Percentiles rank a stretch among this genome's conserved stretches.
Conservation (phyloP, 35 echinoderm and acorn worm genomes). For the Holothuria glaberrima region DNA sequence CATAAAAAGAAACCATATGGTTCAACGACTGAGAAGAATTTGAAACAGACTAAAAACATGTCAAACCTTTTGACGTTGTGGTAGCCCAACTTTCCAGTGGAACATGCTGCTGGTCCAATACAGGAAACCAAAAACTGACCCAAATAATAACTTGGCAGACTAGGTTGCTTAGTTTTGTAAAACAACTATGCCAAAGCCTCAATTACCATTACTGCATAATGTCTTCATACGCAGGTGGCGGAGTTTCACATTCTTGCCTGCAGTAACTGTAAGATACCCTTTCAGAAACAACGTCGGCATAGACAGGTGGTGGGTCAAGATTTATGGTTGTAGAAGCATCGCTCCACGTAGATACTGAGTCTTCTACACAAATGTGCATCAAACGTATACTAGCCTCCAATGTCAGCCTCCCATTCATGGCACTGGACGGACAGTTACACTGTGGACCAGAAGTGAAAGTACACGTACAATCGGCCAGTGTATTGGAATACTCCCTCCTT, state of each 20-base stretch:
- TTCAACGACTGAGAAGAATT: too few relatives aligned
- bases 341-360: slow-evolving; percentile 15
- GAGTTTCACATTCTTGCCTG: not conserved
- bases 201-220: not conserved
- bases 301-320: slow-evolving; percentile 9
- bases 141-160: too few relatives aligned
- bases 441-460: not conserved
- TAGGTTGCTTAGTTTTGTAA: too few relatives aligned
- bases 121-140: too few relatives aligned
- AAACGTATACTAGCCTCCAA: slow-evolving; percentile 31
- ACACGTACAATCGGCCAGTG: not conserved
- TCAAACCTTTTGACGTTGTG: too few relatives aligned
- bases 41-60: too few relatives aligned
- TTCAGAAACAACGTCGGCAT: slow-evolving; percentile 19
- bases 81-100: too few relatives aligned
- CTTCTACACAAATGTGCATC: slow-evolving; percentile 21
- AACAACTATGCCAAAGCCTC: too few relatives aligned
- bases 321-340: not conserved
- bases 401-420: not conserved
- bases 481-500: not conserved
- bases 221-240: slow-evolving; percentile 17
- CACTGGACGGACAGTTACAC: slow-evolving; percentile 13
- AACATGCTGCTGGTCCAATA: too few relatives aligned
- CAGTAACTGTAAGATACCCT: not conserved
- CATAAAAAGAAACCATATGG: too few relatives aligned